Percentiles rank a stretch among this genome's conserved stretches.
Evolutionary conservation across 2,888 invertebrate genomes (phyloP).

Genomic region (Clivina fossor): DNA sequence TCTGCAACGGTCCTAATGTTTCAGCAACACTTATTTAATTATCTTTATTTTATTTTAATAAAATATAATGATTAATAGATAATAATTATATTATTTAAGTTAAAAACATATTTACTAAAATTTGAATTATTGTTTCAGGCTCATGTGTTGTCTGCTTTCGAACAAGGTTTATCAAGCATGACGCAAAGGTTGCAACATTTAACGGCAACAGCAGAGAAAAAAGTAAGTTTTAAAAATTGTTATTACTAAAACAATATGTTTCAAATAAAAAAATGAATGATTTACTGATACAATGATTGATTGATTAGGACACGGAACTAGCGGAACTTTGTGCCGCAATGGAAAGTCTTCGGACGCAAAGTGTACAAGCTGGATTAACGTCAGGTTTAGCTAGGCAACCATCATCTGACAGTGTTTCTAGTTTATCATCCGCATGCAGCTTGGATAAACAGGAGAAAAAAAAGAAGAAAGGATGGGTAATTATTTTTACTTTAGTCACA

Average conservation of each 20-base stretch:
- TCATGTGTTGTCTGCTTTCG: conserved; percentile 97
- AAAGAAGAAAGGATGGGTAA: conserved; percentile 92
- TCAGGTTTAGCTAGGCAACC: conserved; percentile 85
- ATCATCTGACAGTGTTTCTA: conserved; percentile 94
- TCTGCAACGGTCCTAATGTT: too few relatives aligned
- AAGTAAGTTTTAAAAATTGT: too few relatives aligned
- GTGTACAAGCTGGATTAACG: conserved; percentile 84
- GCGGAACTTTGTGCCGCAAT: conserved; percentile 90
- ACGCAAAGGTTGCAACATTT: conserved; percentile 91
- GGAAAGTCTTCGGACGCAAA: conserved; percentile 87
- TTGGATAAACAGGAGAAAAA: conserved; percentile 83
- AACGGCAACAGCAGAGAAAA: conserved; percentile 91
- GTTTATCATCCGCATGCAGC: conserved; percentile 88
- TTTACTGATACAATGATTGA: too few relatives aligned
- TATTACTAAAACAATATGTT: too few relatives aligned
- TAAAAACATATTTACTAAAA: conserved; percentile 36
- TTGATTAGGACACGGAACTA: conserved; percentile 93
- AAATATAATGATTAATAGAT: too few relatives aligned
- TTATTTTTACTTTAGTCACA: too few relatives aligned
- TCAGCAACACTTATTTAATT: too few relatives aligned
- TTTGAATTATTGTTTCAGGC: conserved; percentile 70
- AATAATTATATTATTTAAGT: conserved; percentile 5
- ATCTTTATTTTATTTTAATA: too few relatives aligned
- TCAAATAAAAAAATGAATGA: too few relatives aligned
- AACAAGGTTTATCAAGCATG: conserved; percentile 96